Percentiles rank a stretch among this genome's conserved stretches.
Conservation (phyloP, 2,113 vertebrate species). For the Oceanites oceanicus region DNA sequence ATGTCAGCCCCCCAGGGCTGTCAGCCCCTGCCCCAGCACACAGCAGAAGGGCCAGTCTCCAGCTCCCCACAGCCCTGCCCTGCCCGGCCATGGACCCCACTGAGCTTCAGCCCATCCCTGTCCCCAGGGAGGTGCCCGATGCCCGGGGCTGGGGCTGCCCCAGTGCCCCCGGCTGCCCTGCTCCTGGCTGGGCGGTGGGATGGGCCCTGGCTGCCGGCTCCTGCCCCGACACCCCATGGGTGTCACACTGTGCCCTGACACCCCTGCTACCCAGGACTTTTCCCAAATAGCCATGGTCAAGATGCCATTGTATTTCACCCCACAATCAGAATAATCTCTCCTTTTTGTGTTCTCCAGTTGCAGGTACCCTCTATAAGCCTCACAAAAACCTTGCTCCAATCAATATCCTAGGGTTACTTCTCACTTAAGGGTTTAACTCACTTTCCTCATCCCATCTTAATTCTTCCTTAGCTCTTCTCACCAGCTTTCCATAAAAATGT, state of each 20-base stretch:
- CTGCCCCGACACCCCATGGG: neutral
- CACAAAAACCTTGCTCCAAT: neutral
- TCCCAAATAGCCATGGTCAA: neutral
- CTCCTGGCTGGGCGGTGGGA: neutral
- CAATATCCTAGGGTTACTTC: neutral
- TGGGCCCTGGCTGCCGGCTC: rapidly evolving
- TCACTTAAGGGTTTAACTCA: neutral
- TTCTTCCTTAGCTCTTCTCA: neutral
- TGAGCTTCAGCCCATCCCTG: rapidly evolving
- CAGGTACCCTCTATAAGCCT: neutral
- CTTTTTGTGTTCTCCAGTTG: neutral
- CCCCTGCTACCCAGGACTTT: neutral
- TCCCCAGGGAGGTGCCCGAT: neutral
- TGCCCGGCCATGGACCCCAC: neutral
- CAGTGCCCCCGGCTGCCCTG: rapidly evolving
- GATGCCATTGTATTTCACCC: neutral
- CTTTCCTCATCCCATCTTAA: neutral
- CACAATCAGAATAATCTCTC: neutral
- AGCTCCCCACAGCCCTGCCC: neutral
- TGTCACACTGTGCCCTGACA: neutral
- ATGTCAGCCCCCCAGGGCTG: too few relatives aligned
- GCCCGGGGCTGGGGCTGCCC: neutral
- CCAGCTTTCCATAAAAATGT: neutral
- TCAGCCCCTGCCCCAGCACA: neutral
- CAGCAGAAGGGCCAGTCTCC: neutral